Percentiles rank a stretch among this genome's conserved stretches.
Evolutionary conservation across 2,797 vertebrate genomes (phyloP).

Genomic region (Phrynocephalus vlangalii): DNA sequence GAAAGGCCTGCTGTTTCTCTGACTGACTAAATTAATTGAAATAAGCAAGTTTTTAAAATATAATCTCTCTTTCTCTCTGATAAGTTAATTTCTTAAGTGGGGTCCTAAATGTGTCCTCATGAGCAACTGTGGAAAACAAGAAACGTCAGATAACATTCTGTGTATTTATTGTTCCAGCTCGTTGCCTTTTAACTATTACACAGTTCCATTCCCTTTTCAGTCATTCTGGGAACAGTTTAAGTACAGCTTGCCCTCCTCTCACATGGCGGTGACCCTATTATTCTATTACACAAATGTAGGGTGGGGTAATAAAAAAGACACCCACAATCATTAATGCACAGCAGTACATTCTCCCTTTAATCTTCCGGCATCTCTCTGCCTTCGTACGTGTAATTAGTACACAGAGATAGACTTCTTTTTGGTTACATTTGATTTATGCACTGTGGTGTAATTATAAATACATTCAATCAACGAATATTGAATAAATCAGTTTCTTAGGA

Average conservation of each 20-base stretch:
- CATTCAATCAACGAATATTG: slow-evolving; percentile 41
- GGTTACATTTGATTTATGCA: slow-evolving; percentile 52
- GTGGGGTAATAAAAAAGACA: slow-evolving; percentile 41
- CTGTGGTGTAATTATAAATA: slow-evolving; percentile 52
- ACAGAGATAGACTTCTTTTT: slow-evolving; percentile 40
- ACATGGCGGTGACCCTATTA: slow-evolving; percentile 39
- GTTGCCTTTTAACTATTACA: slow-evolving; percentile 22
- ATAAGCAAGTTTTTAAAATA: slow-evolving; percentile 32
- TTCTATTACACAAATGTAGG: slow-evolving; percentile 11
- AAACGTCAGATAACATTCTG: slow-evolving; percentile 34
- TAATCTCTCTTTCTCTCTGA: not conserved
- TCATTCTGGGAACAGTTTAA: slow-evolving; percentile 41
- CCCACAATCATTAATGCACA: slow-evolving; percentile 34
- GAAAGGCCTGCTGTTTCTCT: slow-evolving; percentile 35
- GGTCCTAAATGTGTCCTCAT: slow-evolving; percentile 21
- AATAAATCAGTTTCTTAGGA: slow-evolving; percentile 37
- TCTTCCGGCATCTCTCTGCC: slow-evolving; percentile 42
- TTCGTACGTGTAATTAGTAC: slow-evolving; percentile 45
- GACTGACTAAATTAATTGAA: slow-evolving; percentile 22
- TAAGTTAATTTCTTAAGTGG: slow-evolving; percentile 52
- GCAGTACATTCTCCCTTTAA: slow-evolving; percentile 46
- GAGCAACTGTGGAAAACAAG: slow-evolving; percentile 1
- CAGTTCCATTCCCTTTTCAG: slow-evolving; percentile 22
- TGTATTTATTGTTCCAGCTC: slow-evolving; percentile 28
- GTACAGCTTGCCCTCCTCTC: slow-evolving; percentile 31